These are phyloP conservation scores for Leucosticte australis DNA, from an alignment of 2,113 vertebrate species.

Conservation along the genomic window DNA sequence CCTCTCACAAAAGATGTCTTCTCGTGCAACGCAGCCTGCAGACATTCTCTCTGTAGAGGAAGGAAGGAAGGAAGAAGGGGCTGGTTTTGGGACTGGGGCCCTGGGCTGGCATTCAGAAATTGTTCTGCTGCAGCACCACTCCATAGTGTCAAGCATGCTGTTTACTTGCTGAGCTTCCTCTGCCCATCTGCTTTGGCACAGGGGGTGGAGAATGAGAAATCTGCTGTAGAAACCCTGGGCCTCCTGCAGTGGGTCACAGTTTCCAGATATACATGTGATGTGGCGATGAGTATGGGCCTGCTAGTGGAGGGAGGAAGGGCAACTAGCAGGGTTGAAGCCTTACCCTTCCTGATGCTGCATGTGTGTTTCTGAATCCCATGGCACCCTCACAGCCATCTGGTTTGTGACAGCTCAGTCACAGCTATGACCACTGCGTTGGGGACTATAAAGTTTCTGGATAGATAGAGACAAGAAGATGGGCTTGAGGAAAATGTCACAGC, in stretches of 20 bases:
- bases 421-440: fast-evolving
- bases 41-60: background rate
- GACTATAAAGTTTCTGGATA: background rate
- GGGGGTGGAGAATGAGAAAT: background rate
- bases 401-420: background rate
- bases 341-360: background rate
- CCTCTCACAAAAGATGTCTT: background rate
- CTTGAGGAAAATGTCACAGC: conserved; percentile 1
- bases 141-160: background rate
- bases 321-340: background rate
- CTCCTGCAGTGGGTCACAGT: background rate
- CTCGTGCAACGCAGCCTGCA: background rate
- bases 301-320: background rate
- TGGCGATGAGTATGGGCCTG: background rate
- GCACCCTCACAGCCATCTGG: background rate
- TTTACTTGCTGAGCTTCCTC: background rate
- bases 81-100: background rate
- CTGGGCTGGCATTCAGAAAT: background rate
- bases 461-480: background rate
- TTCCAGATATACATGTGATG: background rate
- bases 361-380: background rate
- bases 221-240: background rate
- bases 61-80: background rate
- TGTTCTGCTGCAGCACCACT: background rate
- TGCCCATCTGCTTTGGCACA: conserved; percentile 5